Conservation (phyloP, 2,888 invertebrate genomes). For the Coecobrya sp. region DNA sequence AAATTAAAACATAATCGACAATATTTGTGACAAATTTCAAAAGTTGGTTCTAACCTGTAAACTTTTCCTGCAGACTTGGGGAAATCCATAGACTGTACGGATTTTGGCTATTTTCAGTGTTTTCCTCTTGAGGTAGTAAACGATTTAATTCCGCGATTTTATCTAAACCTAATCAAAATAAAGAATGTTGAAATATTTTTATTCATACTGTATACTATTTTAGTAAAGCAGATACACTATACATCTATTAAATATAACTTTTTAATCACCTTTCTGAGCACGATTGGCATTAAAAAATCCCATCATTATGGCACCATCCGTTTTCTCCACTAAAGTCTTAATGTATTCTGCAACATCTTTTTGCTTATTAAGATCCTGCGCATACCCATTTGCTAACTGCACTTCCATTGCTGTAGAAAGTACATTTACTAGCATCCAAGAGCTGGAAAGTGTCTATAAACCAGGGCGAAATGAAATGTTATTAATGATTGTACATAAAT, state of each 20-base stretch:
- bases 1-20: background rate
- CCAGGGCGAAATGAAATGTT: too few species aligned
- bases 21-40: background rate
- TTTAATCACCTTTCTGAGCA: conserved; percentile 84
- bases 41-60: conserved; percentile 78
- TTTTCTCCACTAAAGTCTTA: conserved; percentile 81
- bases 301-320: conserved; percentile 85
- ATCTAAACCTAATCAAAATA: conserved; percentile 66
- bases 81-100: conserved; percentile 85
- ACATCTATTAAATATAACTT: background rate
- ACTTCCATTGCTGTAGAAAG: conserved; percentile 83
- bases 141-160: conserved; percentile 72
- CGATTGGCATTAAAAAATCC: conserved; percentile 85
- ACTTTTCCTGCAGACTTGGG: conserved; percentile 79
- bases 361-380: conserved; percentile 80
- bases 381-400: conserved; percentile 84
- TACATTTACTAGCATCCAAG: conserved; percentile 85
- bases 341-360: conserved; percentile 83
- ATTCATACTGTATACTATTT: too few species aligned
- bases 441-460: conserved; percentile 62
- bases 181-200: conserved; percentile 4
- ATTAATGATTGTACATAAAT: too few species aligned
- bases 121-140: conserved; percentile 72
- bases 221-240: too few species aligned
- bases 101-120: conserved; percentile 52